Percentiles rank a stretch among this genome's conserved stretches.
These are phyloP conservation scores for Dipus sagitta DNA, from an alignment of 2,797 vertebrate genomes.

Conservation along the genomic window DNA sequence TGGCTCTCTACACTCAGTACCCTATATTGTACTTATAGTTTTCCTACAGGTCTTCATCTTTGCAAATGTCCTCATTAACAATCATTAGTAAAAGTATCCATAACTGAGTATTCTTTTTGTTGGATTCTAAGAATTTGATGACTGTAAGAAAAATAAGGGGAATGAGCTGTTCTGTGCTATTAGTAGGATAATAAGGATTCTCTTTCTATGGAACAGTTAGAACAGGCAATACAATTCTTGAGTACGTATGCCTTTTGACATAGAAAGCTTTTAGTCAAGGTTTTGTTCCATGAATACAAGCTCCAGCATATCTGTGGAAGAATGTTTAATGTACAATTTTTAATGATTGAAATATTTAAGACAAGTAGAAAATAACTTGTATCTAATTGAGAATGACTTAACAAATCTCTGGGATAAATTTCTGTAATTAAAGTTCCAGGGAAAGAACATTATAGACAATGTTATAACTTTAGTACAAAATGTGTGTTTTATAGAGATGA, in stretches of 20 bases:
- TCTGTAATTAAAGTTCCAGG: background rate
- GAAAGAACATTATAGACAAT: background rate
- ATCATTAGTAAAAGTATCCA: background rate
- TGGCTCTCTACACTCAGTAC: background rate
- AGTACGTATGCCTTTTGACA: background rate
- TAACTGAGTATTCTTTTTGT: background rate
- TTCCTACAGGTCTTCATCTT: background rate
- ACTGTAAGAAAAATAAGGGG: background rate
- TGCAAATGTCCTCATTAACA: background rate
- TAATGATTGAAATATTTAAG: background rate
- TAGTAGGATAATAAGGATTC: background rate
- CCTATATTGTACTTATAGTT: background rate
- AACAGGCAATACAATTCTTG: background rate
- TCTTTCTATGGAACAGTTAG: background rate
- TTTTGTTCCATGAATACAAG: background rate
- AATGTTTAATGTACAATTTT: background rate
- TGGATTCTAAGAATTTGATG: background rate
- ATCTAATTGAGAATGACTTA: background rate
- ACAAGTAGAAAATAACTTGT: background rate
- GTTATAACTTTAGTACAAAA: background rate
- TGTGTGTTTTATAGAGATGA: background rate
- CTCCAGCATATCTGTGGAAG: background rate
- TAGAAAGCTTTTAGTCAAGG: background rate
- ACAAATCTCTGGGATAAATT: conserved; percentile 4
- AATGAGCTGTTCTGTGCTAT: background rate